These are phyloP conservation scores for Chaenocephalus aceratus DNA, from an alignment of 2,113 vertebrate genomes.

Conservation along the genomic window DNA sequence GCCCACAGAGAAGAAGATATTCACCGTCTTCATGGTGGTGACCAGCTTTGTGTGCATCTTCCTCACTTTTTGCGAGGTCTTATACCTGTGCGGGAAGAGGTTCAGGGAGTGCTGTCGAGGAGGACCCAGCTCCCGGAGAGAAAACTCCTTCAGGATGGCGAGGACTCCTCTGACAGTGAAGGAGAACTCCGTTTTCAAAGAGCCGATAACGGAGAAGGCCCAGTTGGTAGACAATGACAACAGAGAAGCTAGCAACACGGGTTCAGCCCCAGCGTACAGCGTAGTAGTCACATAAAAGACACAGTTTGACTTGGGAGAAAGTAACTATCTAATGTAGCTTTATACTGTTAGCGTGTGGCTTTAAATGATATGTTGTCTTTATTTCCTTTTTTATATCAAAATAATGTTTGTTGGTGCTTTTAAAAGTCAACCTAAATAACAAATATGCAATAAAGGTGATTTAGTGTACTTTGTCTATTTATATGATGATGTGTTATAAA, in stretches of 20 bases:
- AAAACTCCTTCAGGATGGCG: conserved; percentile 52
- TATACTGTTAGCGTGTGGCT: not conserved
- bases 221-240: conserved; percentile 17
- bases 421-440: conserved; percentile 11
- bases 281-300: conserved; percentile 51
- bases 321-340: not conserved
- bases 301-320: not conserved
- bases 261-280: conserved; percentile 56
- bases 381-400: not conserved
- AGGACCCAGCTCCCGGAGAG: not conserved
- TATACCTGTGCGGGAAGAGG: conserved; percentile 89
- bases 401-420: not conserved
- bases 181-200: conserved; percentile 31
- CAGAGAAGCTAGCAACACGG: not conserved
- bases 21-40: conserved; percentile 92
- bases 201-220: conserved; percentile 14
- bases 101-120: conserved; percentile 72
- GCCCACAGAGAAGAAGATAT: conserved; percentile 92
- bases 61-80: conserved; percentile 86
- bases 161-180: conserved; percentile 37
- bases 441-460: not conserved
- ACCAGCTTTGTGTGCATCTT: conserved; percentile 87
- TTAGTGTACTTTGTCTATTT: conserved; percentile 21
- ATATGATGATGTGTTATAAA: not conserved
- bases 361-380: not conserved